Evolutionary conservation across 1,140 invertebrate species (phyloP).

Genomic region (Wasmannia auropunctata): DNA sequence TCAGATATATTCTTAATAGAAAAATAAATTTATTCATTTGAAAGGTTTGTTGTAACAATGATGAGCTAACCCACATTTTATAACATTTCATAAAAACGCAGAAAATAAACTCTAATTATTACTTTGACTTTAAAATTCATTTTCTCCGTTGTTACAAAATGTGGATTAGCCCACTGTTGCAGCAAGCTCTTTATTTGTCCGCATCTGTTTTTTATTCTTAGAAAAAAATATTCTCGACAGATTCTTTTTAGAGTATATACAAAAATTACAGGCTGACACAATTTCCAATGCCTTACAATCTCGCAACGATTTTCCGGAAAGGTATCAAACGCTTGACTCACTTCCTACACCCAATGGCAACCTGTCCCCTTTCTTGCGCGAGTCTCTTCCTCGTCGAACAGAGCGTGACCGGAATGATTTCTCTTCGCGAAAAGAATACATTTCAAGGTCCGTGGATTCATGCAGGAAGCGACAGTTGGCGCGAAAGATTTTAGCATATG

Average conservation of each 20-base stretch:
- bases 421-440: conserved; percentile 78
- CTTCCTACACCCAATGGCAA: conserved; percentile 7
- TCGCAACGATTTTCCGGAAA: not conserved
- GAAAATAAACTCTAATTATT: too few relatives aligned
- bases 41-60: too few relatives aligned
- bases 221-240: not conserved
- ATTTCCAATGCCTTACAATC: not conserved
- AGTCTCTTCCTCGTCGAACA: conserved; percentile 51
- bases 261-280: not conserved
- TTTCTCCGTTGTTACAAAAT: too few relatives aligned
- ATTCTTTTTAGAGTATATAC: not conserved
- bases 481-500: conserved; percentile 82
- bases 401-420: conserved; percentile 69
- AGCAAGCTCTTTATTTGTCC: not conserved
- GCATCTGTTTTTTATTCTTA: not conserved
- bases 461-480: conserved; percentile 83
- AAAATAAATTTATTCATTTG: not conserved
- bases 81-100: too few relatives aligned
- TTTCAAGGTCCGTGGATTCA: conserved; percentile 81
- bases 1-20: not conserved
- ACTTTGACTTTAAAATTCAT: too few relatives aligned
- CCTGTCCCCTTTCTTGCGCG: conserved; percentile 41
- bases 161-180: too few relatives aligned
- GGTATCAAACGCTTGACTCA: conserved; percentile 15
- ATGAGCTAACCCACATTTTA: too few relatives aligned